Evolutionary conservation across 2,113 vertebrate genomes (phyloP), one percentile per base, ranked within the genome.

Genomic region (Vulpes vulpes): DNA sequence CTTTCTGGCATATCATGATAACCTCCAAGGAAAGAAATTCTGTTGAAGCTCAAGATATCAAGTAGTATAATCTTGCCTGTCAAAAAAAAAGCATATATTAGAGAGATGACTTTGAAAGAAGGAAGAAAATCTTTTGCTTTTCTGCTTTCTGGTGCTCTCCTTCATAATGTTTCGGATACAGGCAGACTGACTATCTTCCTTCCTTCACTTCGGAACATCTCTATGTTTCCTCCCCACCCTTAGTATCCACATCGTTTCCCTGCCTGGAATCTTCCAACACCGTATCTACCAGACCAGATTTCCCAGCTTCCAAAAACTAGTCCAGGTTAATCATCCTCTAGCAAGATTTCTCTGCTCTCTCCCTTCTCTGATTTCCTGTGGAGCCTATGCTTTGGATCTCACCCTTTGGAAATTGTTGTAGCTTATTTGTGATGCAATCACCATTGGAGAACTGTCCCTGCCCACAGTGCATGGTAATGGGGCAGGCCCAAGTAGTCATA

Each of bases 1-100:
- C 11, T 92, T 94, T 86, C 60, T 84, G 62, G 23, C 57, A 86
- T 23, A 84, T 55, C 23, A 55, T 9, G 38, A 51, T 32, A 5
- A 5, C 67, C 35, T 88, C 32, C 9, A 93, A 94, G 27, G 32
- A 14, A 65, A 91, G 90, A 80, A 80, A 80, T 91, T 57, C 60
- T 94, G 16, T 74, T 80, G 51, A 79, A 79, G 10, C 59, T 8
- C n/a, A 88, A 64, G 82, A 87, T 80, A 91, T 93, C 60, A 94
- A 80, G 80, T 11, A 87, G 22, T 55, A 60, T 60, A 83, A 51
- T 71, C 71, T 80, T 38, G 1, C 11, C 7, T 23, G 23, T 65
- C 51, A 91, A 59, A 91, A 95, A 89, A 86, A 92, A 35, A 69
- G 16, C 19, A 43, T 57, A 25, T 59, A 81, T 78, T 71, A 80